phyloP scores from a whole-genome alignment of 1,140 invertebrate genomes.

The Zaprionus lachaisei region DNA sequence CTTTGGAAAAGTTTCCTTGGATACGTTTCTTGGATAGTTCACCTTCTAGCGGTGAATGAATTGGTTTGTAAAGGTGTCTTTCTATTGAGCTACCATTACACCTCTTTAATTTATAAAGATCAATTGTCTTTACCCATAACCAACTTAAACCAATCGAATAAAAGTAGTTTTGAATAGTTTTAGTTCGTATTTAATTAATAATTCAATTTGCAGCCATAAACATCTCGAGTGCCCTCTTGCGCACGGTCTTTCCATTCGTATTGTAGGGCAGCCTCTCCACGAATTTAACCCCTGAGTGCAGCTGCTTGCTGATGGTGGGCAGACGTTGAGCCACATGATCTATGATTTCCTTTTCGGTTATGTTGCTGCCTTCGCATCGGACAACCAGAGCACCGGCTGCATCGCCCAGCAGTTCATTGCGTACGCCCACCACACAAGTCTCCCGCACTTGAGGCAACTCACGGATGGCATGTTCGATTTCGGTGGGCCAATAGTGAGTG shows the following conservation, averaged over 20 bases:
- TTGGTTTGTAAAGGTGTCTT: too few species aligned
- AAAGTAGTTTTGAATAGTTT: neutral
- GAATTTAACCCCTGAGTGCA: constrained; percentile 79
- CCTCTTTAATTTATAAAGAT: neutral
- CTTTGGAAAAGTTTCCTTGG: too few species aligned
- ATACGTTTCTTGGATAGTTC: too few species aligned
- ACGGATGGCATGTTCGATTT: constrained; percentile 32
- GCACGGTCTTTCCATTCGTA: constrained; percentile 85
- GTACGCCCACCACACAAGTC: constrained; percentile 27
- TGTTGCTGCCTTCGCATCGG: neutral
- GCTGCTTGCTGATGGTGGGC: constrained; percentile 36
- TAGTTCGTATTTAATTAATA: neutral
- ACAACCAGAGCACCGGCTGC: constrained; percentile 23
- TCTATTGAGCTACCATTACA: neutral
- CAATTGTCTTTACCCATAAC: too few species aligned
- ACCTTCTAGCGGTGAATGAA: too few species aligned
- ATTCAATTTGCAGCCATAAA: constrained; percentile 14
- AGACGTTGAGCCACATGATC: constrained; percentile 32
- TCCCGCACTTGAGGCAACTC: constrained; percentile 29
- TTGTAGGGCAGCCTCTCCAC: constrained; percentile 85
- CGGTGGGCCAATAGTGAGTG: constrained; percentile 29
- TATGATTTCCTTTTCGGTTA: constrained; percentile 39
- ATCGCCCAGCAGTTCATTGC: constrained; percentile 17
- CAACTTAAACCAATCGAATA: neutral
- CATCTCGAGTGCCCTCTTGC: constrained; percentile 84